Conservation (phyloP, 2,113 vertebrate species). For the Eurypyga helias region DNA sequence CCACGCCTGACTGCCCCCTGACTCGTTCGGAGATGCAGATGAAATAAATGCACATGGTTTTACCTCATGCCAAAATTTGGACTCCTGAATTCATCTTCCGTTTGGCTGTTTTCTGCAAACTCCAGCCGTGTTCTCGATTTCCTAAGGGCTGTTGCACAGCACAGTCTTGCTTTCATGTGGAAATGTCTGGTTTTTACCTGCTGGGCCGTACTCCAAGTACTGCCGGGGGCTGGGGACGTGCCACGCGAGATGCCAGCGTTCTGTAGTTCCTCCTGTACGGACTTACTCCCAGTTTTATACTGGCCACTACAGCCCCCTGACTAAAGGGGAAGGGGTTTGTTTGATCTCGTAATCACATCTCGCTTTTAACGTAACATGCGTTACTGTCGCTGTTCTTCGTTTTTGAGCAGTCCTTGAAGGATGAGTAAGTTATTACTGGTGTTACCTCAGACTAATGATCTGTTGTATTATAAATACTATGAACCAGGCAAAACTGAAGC, state of each 20-base stretch:
- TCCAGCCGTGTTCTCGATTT: conserved; percentile 61
- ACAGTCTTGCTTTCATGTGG: conserved; percentile 45
- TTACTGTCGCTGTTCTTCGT: conserved; percentile 51
- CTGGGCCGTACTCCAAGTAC: conserved; percentile 15
- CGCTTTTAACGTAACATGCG: conserved; percentile 46
- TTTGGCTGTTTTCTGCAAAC: conserved; percentile 70
- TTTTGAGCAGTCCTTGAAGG: conserved; percentile 31
- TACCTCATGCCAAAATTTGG: conserved; percentile 84
- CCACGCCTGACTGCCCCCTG: conserved; percentile 84
- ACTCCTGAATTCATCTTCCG: conserved; percentile 77
- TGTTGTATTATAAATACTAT: conserved; percentile 41
- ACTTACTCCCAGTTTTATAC: conserved; percentile 60
- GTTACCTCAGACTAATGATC: conserved; percentile 54
- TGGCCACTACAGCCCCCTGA: conserved; percentile 38
- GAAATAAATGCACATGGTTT: conserved; percentile 89
- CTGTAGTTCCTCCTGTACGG: conserved; percentile 50
- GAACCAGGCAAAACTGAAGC: neutral
- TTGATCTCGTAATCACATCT: conserved; percentile 55
- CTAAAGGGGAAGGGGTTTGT: conserved; percentile 33
- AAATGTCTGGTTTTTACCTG: conserved; percentile 57
- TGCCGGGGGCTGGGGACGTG: neutral
- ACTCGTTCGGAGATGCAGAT: conserved; percentile 84
- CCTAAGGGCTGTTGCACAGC: conserved; percentile 55
- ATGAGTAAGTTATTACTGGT: neutral
- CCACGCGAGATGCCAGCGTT: conserved; percentile 48